These are phyloP conservation scores for Fissipunctia ypsillon DNA, from an alignment of 2,888 invertebrate genomes.

Conservation along the genomic window DNA sequence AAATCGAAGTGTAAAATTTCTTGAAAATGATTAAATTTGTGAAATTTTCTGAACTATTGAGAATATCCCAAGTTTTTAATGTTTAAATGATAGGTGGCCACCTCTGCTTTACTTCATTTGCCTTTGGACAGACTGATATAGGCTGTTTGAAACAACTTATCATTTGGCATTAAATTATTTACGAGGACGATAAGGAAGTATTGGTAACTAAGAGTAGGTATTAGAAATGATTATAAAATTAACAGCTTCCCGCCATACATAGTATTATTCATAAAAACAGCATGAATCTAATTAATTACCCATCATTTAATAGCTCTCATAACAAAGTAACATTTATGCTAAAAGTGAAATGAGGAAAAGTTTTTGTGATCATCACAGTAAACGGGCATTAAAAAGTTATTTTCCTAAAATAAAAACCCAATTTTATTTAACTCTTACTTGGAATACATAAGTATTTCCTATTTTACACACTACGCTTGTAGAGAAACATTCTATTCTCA, in stretches of 20 bases:
- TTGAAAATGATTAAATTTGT: too few species aligned
- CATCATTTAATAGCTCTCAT: neutral
- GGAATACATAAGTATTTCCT: neutral
- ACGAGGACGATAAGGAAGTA: neutral
- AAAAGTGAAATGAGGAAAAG: neutral
- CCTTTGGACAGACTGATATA: too few species aligned
- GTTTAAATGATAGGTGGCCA: too few species aligned
- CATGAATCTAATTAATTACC: neutral
- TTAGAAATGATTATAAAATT: neutral
- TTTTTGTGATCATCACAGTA: neutral
- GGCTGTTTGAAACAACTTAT: too few species aligned
- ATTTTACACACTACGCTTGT: neutral
- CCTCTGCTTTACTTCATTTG: too few species aligned
- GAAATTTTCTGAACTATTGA: too few species aligned
- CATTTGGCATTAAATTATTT: neutral
- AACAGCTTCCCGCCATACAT: neutral
- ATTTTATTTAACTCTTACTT: neutral
- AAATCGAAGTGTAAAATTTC: too few species aligned
- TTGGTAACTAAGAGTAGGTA: too few species aligned
- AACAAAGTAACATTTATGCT: neutral
- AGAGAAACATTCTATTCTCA: neutral
- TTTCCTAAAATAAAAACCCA: constrained; percentile 1
- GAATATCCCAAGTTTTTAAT: too few species aligned
- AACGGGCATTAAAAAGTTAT: neutral
- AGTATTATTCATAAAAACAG: too few species aligned